Evolutionary conservation across 2,113 vertebrate species (phyloP).

Genomic region (Campylomormyrus numenius): DNA sequence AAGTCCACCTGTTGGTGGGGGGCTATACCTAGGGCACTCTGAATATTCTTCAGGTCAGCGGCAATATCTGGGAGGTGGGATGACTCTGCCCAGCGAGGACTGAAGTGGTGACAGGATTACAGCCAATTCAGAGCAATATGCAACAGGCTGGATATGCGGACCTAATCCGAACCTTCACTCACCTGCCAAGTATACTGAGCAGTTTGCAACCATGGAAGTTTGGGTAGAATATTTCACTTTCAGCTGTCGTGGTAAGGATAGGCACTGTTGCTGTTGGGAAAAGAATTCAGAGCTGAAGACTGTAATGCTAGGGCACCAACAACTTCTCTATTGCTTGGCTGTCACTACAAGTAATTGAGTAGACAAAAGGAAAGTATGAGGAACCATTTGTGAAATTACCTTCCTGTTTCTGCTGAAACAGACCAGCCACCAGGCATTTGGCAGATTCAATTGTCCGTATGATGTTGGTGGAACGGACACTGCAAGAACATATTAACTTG

Average conservation of each 20-base stretch:
- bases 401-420: slow-evolving; percentile 80
- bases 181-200: slow-evolving; percentile 69
- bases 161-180: slow-evolving; percentile 24
- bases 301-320: background rate
- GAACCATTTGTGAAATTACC: slow-evolving; percentile 53
- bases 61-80: slow-evolving; percentile 67
- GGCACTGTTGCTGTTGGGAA: slow-evolving; percentile 58
- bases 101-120: slow-evolving; percentile 46
- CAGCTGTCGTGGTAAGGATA: slow-evolving; percentile 72
- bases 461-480: slow-evolving; percentile 87
- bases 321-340: background rate
- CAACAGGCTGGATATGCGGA: slow-evolving; percentile 34
- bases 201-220: slow-evolving; percentile 73
- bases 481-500: slow-evolving; percentile 46
- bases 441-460: slow-evolving; percentile 87
- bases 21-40: slow-evolving; percentile 64
- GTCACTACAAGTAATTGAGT: background rate
- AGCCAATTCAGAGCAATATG: slow-evolving; percentile 19
- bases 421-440: slow-evolving; percentile 81
- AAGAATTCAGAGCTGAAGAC: background rate
- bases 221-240: slow-evolving; percentile 85
- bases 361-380: background rate
- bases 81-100: slow-evolving; percentile 57
- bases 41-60: slow-evolving; percentile 75
- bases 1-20: slow-evolving; percentile 69